These are phyloP conservation scores for Drosophila tani DNA, from an alignment of 1,140 invertebrate genomes.

Conservation along the genomic window DNA sequence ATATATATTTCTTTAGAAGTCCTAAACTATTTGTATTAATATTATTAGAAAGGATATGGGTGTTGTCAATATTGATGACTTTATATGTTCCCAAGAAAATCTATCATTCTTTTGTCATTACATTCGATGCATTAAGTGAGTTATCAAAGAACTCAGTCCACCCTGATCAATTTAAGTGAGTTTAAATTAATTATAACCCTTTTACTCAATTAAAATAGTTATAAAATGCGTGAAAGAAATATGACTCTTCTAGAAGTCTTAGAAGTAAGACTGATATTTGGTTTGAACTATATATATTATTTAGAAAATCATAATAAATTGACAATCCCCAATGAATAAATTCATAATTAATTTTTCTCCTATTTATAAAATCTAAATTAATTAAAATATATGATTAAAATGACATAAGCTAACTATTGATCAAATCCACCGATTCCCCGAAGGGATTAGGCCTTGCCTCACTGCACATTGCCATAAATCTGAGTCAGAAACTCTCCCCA, in stretches of 20 bases:
- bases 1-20: not conserved
- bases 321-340: not conserved
- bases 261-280: not conserved
- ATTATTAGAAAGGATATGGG: not conserved
- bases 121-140: not conserved
- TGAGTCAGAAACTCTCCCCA: constrained; percentile 35
- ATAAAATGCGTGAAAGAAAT: not conserved
- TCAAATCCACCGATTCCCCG: not conserved
- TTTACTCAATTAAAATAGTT: not conserved
- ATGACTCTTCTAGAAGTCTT: not conserved
- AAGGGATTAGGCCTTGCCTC: constrained; percentile 15
- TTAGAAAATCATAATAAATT: not conserved
- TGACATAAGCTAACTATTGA: not conserved
- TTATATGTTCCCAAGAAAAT: not conserved
- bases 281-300: too few species aligned
- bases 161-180: not conserved
- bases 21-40: not conserved
- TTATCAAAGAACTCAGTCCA: not conserved
- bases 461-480: constrained; percentile 34
- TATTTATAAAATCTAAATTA: not conserved
- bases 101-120: not conserved
- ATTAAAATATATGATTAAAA: not conserved
- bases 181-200: not conserved
- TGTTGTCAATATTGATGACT: not conserved
- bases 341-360: not conserved